Evolutionary conservation across 1,140 invertebrate species (phyloP).

Genomic region (Drosophila equinoxialis): DNA sequence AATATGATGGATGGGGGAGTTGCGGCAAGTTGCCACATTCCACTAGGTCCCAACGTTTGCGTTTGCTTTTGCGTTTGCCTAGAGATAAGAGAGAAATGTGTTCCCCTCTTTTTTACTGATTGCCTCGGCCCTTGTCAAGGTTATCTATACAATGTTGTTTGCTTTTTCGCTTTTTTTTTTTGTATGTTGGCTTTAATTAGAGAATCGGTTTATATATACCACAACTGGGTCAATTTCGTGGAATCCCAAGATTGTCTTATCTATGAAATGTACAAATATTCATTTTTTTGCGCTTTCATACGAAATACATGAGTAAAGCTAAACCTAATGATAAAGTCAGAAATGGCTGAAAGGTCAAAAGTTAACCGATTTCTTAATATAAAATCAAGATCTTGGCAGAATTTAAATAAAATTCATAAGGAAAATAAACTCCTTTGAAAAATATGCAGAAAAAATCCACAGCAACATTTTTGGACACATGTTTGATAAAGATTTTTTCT

Average conservation of each 20-base stretch:
- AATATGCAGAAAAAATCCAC: too few species aligned
- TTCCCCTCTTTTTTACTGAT: not conserved
- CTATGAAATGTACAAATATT: not conserved
- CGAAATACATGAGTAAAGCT: not conserved
- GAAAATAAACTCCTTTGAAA: too few species aligned
- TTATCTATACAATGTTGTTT: slow-evolving; percentile 26
- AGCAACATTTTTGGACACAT: too few species aligned
- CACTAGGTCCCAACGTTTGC: slow-evolving; percentile 49
- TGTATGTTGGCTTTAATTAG: not conserved
- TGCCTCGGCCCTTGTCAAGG: slow-evolving; percentile 24
- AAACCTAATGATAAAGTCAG: too few species aligned
- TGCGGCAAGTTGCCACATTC: slow-evolving; percentile 10
- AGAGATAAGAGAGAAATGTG: slow-evolving; percentile 35
- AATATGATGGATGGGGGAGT: slow-evolving; percentile 4
- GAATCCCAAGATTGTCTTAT: slow-evolving; percentile 2
- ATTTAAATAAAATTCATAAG: too few species aligned
- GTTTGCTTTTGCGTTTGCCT: slow-evolving; percentile 48
- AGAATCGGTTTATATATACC: not conserved
- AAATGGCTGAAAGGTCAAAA: too few species aligned
- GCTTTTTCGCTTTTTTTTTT: slow-evolving; percentile 4
- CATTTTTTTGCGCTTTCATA: not conserved
- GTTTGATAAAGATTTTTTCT: too few species aligned
- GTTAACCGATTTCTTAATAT: too few species aligned
- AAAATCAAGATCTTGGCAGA: too few species aligned
- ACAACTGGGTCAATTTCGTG: slow-evolving; percentile 3